Evolutionary conservation across 2,113 vertebrate genomes (phyloP), one percentile per base, ranked within the genome.

Genomic region (Pterocles orientalis): DNA sequence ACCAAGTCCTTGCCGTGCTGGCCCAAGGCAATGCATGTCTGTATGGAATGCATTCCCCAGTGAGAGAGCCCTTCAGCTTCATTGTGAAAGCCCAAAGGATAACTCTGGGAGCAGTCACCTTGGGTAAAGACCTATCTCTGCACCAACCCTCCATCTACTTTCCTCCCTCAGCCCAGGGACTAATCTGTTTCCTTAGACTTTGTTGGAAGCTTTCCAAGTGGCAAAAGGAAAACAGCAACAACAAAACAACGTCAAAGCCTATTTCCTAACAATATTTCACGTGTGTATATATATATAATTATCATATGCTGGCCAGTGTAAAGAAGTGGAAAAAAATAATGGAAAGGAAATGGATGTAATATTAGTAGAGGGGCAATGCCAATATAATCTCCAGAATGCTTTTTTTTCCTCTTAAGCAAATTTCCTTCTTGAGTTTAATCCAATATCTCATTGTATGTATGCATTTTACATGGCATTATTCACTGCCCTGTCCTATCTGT

Each of bases 81-180:
- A 0, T 14, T 50, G 21, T 29, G 33, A 23, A 41, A 18, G 13
- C n/a, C 18, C 9, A 6, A 12, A 0, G 0, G 1, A 6, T 50
- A 18, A 65, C 51, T 41, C 34, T 72, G 58, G 58, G 58, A 57
- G 5, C 45, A 26, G 34, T 56, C 10, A n/a, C 19, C 41, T 65
- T 80, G 39, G 15, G 7, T 20, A 34, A 82, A 82, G 31, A 29
- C 41, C 12, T 47, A 10, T 62, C 53, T 47, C 47, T 47, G 16
- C 47, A 17, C 47, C 47, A 18, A 18, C 47, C 26, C 24, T 91
- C 75, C 11, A 4, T 8, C 56, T 28, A 64, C 36, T 62, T 76
- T 88, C 34, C 33, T 61, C 9, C 3, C 25, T 18, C 60, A 85
- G 28, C 10, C 11, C n/a, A 31, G 9, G 45, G 54, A n/a, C 26